phyloP scores from a whole-genome alignment of 2,797 vertebrate genomes.

The Clarias pachynema region DNA sequence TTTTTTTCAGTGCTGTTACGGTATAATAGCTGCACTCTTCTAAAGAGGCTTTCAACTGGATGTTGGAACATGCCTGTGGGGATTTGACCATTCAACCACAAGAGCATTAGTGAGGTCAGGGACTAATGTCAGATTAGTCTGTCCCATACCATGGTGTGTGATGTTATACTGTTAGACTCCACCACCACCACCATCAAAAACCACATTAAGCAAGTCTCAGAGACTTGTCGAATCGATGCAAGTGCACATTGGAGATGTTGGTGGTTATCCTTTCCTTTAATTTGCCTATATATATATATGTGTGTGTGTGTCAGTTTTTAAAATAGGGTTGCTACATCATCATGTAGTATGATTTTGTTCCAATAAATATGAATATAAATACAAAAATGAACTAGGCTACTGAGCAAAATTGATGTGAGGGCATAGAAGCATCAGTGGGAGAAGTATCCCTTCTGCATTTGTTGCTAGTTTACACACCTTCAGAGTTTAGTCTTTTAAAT shows the following conservation, averaged over 20 bases:
- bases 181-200: neutral
- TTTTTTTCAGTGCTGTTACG: no score
- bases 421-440: neutral
- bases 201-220: neutral
- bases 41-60: neutral
- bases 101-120: neutral
- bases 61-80: neutral
- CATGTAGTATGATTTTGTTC: neutral
- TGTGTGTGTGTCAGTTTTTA: neutral
- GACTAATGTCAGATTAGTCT: neutral
- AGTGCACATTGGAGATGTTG: neutral
- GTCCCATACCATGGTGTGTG: no score
- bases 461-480: neutral
- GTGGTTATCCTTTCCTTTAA: neutral
- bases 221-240: neutral
- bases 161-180: neutral
- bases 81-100: neutral
- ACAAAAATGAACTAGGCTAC: neutral
- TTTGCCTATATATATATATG: neutral
- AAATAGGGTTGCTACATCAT: neutral
- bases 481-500: neutral
- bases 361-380: neutral
- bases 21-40: neutral
- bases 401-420: neutral
- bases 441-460: neutral